Conservation (phyloP, 2,888 invertebrate species). For the Drosophila mettleri region DNA sequence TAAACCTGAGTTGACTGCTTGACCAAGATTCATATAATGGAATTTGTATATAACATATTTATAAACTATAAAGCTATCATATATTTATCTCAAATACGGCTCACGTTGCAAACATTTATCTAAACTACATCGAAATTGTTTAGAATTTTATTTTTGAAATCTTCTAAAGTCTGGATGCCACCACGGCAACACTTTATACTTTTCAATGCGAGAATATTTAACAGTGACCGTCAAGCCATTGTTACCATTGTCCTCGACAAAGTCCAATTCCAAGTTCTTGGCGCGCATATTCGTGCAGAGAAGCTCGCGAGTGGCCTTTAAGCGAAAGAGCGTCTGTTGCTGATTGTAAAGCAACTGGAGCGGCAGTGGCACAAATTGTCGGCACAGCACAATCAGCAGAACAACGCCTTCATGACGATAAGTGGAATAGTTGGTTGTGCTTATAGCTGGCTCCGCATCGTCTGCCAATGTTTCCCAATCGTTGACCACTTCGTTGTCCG, state of each 20-base stretch:
- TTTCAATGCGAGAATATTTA: slow-evolving; percentile 86
- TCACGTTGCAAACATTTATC: neutral
- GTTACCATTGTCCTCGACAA: slow-evolving; percentile 84
- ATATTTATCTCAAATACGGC: neutral
- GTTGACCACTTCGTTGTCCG: slow-evolving; percentile 63
- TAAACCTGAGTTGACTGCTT: neutral
- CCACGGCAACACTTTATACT: slow-evolving; percentile 88
- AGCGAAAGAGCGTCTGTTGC: slow-evolving; percentile 62
- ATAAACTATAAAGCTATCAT: neutral
- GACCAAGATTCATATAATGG: neutral
- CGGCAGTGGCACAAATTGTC: slow-evolving; percentile 79
- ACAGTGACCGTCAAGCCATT: slow-evolving; percentile 79
- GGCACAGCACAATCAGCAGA: slow-evolving; percentile 85
- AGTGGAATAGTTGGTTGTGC: neutral
- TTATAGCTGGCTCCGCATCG: slow-evolving; percentile 17
- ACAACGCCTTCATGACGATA: slow-evolving; percentile 87
- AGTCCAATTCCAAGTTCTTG: slow-evolving; percentile 86
- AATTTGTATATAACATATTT: neutral
- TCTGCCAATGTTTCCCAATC: slow-evolving; percentile 78
- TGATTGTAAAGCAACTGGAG: slow-evolving; percentile 66
- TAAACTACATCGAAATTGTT: neutral
- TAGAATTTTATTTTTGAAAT: slow-evolving; percentile 59
- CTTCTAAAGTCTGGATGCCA: slow-evolving; percentile 87
- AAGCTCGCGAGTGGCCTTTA: slow-evolving; percentile 75
- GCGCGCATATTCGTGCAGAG: slow-evolving; percentile 86